Percentiles rank a stretch among this genome's conserved stretches.
Conservation (phyloP, 2,797 vertebrate genomes). For the Nothura maculosa region DNA sequence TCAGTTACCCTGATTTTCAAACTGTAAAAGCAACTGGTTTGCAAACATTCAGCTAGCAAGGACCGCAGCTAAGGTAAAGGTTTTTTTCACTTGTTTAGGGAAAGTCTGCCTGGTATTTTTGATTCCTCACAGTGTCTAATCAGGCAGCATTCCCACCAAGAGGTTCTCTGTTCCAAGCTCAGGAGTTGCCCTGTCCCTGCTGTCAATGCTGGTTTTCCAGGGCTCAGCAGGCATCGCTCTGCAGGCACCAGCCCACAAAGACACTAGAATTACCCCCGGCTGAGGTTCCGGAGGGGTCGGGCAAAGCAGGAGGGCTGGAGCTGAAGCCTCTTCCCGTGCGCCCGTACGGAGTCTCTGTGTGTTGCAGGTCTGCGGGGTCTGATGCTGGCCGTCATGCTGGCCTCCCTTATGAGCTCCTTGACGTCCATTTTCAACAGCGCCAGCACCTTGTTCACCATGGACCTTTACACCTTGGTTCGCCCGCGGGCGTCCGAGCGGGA, state of each 20-base stretch:
- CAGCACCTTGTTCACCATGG: constrained; percentile 96
- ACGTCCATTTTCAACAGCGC: constrained; percentile 98
- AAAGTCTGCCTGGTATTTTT: neutral
- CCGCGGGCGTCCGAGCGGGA: constrained; percentile 86
- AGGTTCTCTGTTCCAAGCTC: neutral
- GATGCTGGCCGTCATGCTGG: constrained; percentile 97
- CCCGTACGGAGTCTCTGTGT: neutral
- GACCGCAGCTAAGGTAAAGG: neutral
- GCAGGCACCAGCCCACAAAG: too few relatives aligned
- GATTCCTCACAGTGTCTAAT: neutral
- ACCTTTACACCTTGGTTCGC: constrained; percentile 93
- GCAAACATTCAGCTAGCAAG: neutral
- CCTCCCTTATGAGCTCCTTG: constrained; percentile 96
- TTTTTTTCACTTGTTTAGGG: neutral
- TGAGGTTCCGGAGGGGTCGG: neutral
- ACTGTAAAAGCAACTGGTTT: neutral
- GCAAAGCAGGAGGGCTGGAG: neutral
- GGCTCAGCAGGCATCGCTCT: neutral
- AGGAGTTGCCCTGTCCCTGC: neutral
- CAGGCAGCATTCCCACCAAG: neutral
- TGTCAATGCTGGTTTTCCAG: neutral
- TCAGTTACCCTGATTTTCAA: neutral
- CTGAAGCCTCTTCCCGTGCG: neutral
- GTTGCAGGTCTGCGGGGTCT: constrained; percentile 92
- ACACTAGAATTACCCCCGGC: accelerated